Evolutionary conservation across 2,113 vertebrate genomes (phyloP).

Genomic region (Psilopsiagon aymara): DNA sequence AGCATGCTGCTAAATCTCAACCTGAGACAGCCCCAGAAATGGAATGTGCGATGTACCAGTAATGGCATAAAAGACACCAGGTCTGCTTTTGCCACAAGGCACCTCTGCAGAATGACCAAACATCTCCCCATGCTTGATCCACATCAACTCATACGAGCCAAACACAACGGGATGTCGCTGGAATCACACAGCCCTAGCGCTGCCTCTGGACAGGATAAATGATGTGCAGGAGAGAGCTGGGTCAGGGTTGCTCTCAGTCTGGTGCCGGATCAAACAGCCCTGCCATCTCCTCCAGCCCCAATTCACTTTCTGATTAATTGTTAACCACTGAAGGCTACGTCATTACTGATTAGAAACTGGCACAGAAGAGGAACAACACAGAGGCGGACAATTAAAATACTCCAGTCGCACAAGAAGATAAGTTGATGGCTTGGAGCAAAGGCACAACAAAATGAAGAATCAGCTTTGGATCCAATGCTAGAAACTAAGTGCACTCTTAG

Average conservation of each 20-base stretch:
- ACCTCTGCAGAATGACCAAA: not conserved
- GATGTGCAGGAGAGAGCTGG: not conserved
- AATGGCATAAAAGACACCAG: not conserved
- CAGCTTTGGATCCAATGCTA: not conserved
- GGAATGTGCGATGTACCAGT: accelerated
- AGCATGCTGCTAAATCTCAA: not conserved
- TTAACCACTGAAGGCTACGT: not conserved
- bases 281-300: not conserved
- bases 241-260: not conserved
- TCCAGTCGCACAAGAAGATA: accelerated
- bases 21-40: not conserved
- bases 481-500: not conserved
- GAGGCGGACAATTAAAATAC: not conserved
- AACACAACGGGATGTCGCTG: not conserved
- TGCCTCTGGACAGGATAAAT: not conserved
- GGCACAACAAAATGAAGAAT: not conserved
- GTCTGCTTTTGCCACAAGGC: not conserved
- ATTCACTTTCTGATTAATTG: not conserved
- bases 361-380: not conserved
- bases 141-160: accelerated
- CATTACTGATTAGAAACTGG: not conserved
- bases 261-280: not conserved
- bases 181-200: accelerated
- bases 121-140: accelerated
- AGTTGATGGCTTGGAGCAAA: not conserved